Evolutionary conservation across 2,888 invertebrate genomes (phyloP), one percentile per base, ranked within the genome.

Genomic region (Eristalinus sepulchralis): DNA sequence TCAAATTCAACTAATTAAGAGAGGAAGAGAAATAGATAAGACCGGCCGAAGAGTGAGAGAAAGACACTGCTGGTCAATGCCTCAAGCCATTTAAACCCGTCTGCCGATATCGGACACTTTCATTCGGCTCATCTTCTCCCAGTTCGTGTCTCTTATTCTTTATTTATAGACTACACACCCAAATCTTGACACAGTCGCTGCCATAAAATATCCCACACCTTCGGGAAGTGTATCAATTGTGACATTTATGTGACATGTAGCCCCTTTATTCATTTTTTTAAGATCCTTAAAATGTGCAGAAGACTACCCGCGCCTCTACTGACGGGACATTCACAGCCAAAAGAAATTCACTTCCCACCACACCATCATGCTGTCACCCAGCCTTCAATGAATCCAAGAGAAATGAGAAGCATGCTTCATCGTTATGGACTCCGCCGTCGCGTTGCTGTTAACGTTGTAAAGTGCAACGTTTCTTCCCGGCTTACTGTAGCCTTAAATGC

Each of bases 21-120:
- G 57, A 24, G 24, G 24, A 13, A 22, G 57, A 24, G 53, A 53
- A 20, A 53, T n/a, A 53, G 17, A 20, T 17, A 13, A 53, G 53
- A 13, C n/a, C 53, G 17, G 17, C 3, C 53, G 17, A 3, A 53
- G 17, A 53, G 53, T 5, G 17, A 24, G 57, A 57, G 57, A 11
- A 5, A 57, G 57, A 57, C 24, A 57, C 24, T n/a, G 57, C 13
- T 57, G 57, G 57, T 57, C 57, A 57, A 57, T 57, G 57, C 31
- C 47, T 47, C 39, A 33, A 47, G 60, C n/a, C 47, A 9, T 55
- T 22, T 6, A 8, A 47, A 47, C 11, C 57, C 57, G 11, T 82
- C 64, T 70, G 31, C 27, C 60, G 36, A 31, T 73, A 83, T 57
- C 55, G 83, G 68, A 53, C 73, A 82, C 73, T 82, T 85, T 85